phyloP scores from a whole-genome alignment of 2,888 invertebrate species.

The Hypomecis punctinalis region DNA sequence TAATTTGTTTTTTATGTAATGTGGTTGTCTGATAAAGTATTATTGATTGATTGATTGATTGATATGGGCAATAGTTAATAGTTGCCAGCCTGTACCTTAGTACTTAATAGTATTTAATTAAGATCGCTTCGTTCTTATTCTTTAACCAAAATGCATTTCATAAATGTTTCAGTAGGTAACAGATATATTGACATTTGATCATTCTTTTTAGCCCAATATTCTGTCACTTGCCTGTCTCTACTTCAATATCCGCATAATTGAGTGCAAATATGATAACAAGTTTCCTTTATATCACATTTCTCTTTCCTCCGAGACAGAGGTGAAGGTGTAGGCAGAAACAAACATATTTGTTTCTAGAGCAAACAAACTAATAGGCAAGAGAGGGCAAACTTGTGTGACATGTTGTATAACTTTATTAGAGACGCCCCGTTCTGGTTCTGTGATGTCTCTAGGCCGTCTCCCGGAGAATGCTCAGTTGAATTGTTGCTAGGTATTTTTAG shows the following conservation, averaged over 20 bases:
- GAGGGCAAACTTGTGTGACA: slow-evolving; percentile 44
- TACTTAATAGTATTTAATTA: no score
- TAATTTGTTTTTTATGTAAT: no score
- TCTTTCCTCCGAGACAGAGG: slow-evolving; percentile 5
- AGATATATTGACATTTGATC: no score
- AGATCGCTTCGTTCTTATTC: no score
- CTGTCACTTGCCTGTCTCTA: not conserved
- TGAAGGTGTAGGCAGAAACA: slow-evolving; percentile 36
- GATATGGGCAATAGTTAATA: no score
- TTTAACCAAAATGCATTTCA: no score
- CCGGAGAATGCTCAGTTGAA: slow-evolving; percentile 9
- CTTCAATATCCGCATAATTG: slow-evolving; percentile 12
- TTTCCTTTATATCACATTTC: slow-evolving; percentile 26
- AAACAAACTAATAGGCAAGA: slow-evolving; percentile 48
- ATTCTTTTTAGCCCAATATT: no score
- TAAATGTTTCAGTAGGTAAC: no score
- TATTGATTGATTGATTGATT: no score
- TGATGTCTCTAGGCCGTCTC: slow-evolving; percentile 18
- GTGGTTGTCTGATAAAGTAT: no score
- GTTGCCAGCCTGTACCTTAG: no score
- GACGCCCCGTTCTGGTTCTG: slow-evolving; percentile 19
- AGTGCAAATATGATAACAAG: slow-evolving; percentile 25
- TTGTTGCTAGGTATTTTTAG: not conserved
- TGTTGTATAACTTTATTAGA: slow-evolving; percentile 47
- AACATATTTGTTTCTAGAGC: slow-evolving; percentile 47